These are phyloP conservation scores for Caenorhabditis sp. DNA, from an alignment of 2,888 invertebrate species.

Conservation along the genomic window DNA sequence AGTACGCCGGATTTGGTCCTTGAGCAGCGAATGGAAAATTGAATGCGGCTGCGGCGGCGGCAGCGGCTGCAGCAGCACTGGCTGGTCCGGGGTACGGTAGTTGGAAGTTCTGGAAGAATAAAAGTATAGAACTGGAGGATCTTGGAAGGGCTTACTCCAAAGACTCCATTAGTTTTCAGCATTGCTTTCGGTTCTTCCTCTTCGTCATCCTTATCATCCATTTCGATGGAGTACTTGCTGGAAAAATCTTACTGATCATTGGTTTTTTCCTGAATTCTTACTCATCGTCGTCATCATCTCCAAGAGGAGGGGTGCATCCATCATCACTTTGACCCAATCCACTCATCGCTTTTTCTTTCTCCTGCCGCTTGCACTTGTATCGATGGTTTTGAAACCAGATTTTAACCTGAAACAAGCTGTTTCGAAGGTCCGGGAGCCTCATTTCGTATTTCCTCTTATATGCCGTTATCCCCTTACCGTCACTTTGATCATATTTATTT, in stretches of 20 bases:
- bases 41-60: slow-evolving; percentile 55
- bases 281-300: slow-evolving; percentile 61
- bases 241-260: neutral
- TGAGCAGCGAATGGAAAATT: slow-evolving; percentile 52
- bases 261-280: slow-evolving; percentile 1
- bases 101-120: slow-evolving; percentile 12
- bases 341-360: slow-evolving; percentile 76
- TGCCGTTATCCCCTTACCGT: no score
- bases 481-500: no score
- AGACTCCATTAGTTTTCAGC: slow-evolving; percentile 25
- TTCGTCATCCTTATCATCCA: slow-evolving; percentile 60
- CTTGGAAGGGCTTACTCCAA: slow-evolving; percentile 22
- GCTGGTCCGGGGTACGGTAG: slow-evolving; percentile 34
- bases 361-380: slow-evolving; percentile 76
- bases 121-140: no score
- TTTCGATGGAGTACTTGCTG: slow-evolving; percentile 64
- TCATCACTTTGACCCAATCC: slow-evolving; percentile 66
- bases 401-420: slow-evolving; percentile 65
- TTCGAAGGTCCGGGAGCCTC: no score
- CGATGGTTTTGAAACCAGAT: slow-evolving; percentile 78
- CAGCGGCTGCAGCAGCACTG: slow-evolving; percentile 49
- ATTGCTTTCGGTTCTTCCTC: slow-evolving; percentile 40
- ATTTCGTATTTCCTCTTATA: no score
- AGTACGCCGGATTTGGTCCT: slow-evolving; percentile 50
- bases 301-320: slow-evolving; percentile 54